Evolutionary conservation across 2,888 invertebrate species (phyloP).

Genomic region (Abrostola triplasia): DNA sequence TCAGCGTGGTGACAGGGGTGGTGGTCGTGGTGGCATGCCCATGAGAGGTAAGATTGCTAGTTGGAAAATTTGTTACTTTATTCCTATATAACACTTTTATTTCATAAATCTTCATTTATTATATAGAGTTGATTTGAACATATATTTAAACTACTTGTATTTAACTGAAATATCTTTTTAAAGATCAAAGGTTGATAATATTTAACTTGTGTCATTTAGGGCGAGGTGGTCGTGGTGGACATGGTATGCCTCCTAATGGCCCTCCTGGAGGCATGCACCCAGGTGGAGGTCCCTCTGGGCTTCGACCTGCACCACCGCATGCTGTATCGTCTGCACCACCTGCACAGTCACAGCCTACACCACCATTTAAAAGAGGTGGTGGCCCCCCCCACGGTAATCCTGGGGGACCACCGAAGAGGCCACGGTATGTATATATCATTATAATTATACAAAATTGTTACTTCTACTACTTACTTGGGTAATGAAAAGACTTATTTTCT

Average conservation of each 20-base stretch:
- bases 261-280: conserved; percentile 46
- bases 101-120: too few relatives aligned
- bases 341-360: conserved; percentile 60
- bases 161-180: too few relatives aligned
- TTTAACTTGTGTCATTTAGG: conserved; percentile 42
- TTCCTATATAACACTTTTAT: too few relatives aligned
- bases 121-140: too few relatives aligned
- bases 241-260: conserved; percentile 64
- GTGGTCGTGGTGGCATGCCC: conserved; percentile 80
- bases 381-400: conserved; percentile 76
- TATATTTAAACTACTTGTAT: too few relatives aligned
- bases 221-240: conserved; percentile 77
- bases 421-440: conserved; percentile 66
- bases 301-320: conserved; percentile 61
- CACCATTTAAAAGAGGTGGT: conserved; percentile 77
- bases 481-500: too few relatives aligned
- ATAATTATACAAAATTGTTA: not conserved
- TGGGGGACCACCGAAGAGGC: conserved; percentile 80
- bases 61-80: too few relatives aligned
- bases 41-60: conserved; percentile 75
- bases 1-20: conserved; percentile 77
- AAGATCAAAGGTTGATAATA: not conserved
- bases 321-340: conserved; percentile 50
- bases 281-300: conserved; percentile 46
- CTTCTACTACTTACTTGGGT: too few relatives aligned